Percentiles rank a stretch among this genome's conserved stretches.
Evolutionary conservation across 2,888 invertebrate genomes (phyloP).

Genomic region (Alloscopus bannaensis): DNA sequence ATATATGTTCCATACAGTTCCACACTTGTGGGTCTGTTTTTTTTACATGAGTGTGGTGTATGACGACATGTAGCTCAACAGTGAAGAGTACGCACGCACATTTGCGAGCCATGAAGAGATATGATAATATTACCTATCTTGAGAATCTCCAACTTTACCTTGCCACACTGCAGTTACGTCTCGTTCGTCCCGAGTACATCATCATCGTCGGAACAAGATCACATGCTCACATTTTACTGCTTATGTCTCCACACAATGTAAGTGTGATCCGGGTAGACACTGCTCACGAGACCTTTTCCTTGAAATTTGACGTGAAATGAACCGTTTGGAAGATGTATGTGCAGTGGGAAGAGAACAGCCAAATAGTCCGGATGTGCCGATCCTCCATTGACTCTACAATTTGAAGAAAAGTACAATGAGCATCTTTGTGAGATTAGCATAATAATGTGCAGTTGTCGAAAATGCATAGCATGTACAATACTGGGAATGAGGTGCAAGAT

Average conservation of each 20-base stretch:
- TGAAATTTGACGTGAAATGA: constrained; percentile 60
- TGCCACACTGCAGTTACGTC: background rate
- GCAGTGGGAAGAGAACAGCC: constrained; percentile 26
- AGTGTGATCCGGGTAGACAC: constrained; percentile 40
- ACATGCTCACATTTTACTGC: constrained; percentile 53
- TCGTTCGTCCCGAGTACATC: constrained; percentile 30
- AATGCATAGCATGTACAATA: too few species aligned
- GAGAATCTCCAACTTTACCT: constrained; percentile 22
- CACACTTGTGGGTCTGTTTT: too few species aligned
- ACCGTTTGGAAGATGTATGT: constrained; percentile 63
- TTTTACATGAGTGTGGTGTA: too few species aligned
- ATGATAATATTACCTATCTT: constrained; percentile 10
- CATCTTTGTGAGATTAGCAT: too few species aligned
- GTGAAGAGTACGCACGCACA: background rate
- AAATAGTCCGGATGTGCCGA: constrained; percentile 55
- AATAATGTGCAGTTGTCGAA: too few species aligned
- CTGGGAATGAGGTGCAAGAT: too few species aligned
- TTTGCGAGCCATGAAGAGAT: background rate
- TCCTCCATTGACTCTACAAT: constrained; percentile 38
- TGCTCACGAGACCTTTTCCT: constrained; percentile 42
- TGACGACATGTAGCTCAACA: background rate
- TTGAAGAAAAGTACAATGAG: constrained; percentile 42
- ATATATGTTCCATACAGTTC: too few species aligned
- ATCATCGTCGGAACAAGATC: constrained; percentile 38
- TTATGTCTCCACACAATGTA: constrained; percentile 55